Evolutionary conservation across 2,113 vertebrate genomes (phyloP), one percentile per base, ranked within the genome.

Genomic region (Bujurquina vittata): DNA sequence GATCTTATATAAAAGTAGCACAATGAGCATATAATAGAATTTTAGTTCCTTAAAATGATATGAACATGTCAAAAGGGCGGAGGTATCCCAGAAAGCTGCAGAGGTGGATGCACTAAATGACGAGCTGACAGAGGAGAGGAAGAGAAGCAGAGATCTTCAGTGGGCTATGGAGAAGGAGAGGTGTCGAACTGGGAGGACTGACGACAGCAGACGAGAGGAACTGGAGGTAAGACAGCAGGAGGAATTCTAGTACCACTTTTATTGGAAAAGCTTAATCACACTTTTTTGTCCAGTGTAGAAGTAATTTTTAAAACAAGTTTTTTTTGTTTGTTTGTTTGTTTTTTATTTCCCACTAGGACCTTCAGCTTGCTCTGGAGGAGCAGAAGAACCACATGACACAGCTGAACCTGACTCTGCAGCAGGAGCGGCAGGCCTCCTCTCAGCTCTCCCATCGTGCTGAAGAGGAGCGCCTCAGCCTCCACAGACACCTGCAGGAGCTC

Each of bases 81-180:
- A 98, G 92, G 91, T 98, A 77, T 96, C 96, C 12, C 96, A 97
- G 88, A 99, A 97, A 92, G 95, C 94, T 40, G 93, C 95, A 59
- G 96, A 98, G 83, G 89, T 97, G 29, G 96, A 98, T 56, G 52
- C 93, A 35, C 93, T 97, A 74, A 97, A 88, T 37, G 97, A 98
- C 73, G 93, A 95, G 10, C 94, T 99, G 94, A 94, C 92, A 52
- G 95, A 84, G 1, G 97, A 99, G 87, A 97, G 96, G 92, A 97
- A 95, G 83, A 97, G 91, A 43, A 95, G 92, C 62, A 95, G 97
- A 90, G 98, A 98, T 76, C 92, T 98, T 7, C 98, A 98, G 69
- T 99, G 97, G 97, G 90, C 95, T 40, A 77, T 97, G 90, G 98
- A 99, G 92, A 98, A 97, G 87, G 97, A 98, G 84, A 96, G 91